phyloP scores from a whole-genome alignment of 2,888 invertebrate species.

The Hartigia nigra region DNA sequence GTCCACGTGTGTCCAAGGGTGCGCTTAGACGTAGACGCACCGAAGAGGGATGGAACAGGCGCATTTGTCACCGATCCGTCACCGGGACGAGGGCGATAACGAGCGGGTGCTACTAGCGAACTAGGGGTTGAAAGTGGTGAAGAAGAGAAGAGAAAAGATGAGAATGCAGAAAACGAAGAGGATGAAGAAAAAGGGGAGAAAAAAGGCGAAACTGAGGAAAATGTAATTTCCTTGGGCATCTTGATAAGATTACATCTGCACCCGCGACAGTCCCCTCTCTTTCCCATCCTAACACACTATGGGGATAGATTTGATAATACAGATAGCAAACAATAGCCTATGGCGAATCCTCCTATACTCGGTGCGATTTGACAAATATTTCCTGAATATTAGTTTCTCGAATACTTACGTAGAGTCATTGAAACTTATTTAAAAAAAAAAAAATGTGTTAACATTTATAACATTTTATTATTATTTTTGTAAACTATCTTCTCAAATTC shows the following conservation, averaged over 20 bases:
- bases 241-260: conserved; percentile 30
- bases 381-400: not conserved
- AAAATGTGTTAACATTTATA: not conserved
- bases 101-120: conserved; percentile 5
- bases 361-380: not conserved
- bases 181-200: conserved; percentile 7
- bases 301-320: not conserved
- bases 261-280: not conserved
- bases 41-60: conserved; percentile 18
- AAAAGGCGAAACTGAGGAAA: conserved; percentile 16
- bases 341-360: not conserved
- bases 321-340: not conserved
- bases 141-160: not conserved
- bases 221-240: conserved; percentile 29
- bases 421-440: not conserved
- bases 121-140: not conserved
- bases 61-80: conserved; percentile 37
- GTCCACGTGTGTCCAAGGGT: conserved; percentile 14
- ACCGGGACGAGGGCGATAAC: conserved; percentile 28
- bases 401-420: not conserved
- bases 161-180: conserved; percentile 2
- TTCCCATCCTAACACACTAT: not conserved
- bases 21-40: conserved; percentile 9
- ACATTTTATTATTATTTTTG: not conserved
- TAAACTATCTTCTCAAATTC: not conserved